Evolutionary conservation across 2,888 invertebrate species (phyloP).

Genomic region (Acanthosepion esculentum): DNA sequence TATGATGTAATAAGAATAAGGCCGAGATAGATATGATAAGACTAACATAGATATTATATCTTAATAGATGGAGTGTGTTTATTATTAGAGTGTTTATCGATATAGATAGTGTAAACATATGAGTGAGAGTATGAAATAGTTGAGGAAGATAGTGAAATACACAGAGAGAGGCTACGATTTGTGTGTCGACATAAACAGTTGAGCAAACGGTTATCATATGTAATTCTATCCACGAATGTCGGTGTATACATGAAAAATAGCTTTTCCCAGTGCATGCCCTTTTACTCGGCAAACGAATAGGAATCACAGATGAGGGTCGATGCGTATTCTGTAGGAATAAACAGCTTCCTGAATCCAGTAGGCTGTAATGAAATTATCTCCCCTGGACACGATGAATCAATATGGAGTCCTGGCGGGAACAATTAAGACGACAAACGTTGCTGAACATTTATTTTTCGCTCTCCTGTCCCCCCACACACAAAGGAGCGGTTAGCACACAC

Average conservation of each 20-base stretch:
- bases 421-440: neutral
- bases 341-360: neutral
- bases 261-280: neutral
- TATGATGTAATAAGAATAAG: too few species aligned
- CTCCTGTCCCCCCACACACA: neutral
- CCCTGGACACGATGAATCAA: neutral
- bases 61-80: too few species aligned
- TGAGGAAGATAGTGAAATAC: too few species aligned
- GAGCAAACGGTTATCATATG: neutral
- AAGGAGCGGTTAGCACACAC: neutral
- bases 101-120: too few species aligned
- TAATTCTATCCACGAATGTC: neutral
- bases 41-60: too few species aligned
- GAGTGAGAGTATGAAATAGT: too few species aligned
- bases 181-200: neutral
- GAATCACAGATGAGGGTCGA: neutral
- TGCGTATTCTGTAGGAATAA: neutral
- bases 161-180: too few species aligned
- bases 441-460: neutral
- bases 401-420: neutral
- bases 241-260: neutral
- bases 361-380: neutral
- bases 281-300: neutral
- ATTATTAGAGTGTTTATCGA: too few species aligned
- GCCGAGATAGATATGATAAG: too few species aligned